Base-by-base conservation (phyloP, 2,113 vertebrate species). In the Callipepla californica region DNA sequence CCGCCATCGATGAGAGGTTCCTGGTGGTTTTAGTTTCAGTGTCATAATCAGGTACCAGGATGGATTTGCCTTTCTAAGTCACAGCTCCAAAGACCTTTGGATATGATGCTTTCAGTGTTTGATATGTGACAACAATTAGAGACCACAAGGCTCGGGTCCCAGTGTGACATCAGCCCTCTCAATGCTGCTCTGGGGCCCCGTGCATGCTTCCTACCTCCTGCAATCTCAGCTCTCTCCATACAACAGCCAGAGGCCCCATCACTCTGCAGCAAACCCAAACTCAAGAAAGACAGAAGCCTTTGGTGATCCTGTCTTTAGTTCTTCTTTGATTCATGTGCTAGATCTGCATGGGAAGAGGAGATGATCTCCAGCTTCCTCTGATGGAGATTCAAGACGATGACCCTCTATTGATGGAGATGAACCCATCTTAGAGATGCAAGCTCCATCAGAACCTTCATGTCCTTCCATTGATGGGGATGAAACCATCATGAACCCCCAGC, bases 11-110 rank as follows among this genome's bases (percentile, higher is more conserved):
- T 94, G 87, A 89, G 68, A 92, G 48, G 72, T 85, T 95, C 8
- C 1, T 10, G 3, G 76, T 89, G 91, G 93, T 94, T 96, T 96
- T 94, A 95, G 94, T 80, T 87, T 92, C 89, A 93, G 68, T 85
- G 87, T 94, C 93, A 96, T 92, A 93, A 93, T 92, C 87, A 94
- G 81, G 82, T 74, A 85, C 47, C 82, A 75, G 89, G 94, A 93
- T 93, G 72, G 93, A 95, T 94, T 83, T 96, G 61, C 75, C 87
- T 91, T 94, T 94, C 94, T 96, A 91, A 96, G 95, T 96, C 94
- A 96, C 59, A 94, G 81, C 72, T 96, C 68, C 89, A 95, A 91
- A 95, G 92, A 55, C 59, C 81, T 85, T 87, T 87, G 87, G 87
- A 8, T 73, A 42, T 83, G 76, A 89, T 89, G 65, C 30, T 76